Evolutionary conservation across 2,888 invertebrate genomes (phyloP), one percentile per base, ranked within the genome.

Genomic region (Pasiphila rectangulata): DNA sequence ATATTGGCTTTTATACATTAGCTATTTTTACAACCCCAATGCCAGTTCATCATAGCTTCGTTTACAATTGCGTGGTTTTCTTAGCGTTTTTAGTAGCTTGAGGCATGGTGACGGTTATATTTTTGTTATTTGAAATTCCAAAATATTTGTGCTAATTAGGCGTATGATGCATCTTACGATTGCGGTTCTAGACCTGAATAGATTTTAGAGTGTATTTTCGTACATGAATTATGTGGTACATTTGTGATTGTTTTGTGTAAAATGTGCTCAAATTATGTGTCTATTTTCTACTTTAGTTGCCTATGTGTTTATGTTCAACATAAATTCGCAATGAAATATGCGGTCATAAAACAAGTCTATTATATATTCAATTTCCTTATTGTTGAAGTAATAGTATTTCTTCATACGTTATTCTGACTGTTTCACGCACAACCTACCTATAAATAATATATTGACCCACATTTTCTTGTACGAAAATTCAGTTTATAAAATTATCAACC

Each of bases 71-170:
- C 53, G 59, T 59, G 59, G 39, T 64, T 60, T 67, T 70, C 61
- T 68, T 68, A 64, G 60, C 66, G 64, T 63, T 59, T 54, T 55
- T 79, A 80, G 77, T 56, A 64, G 85, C 84, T 87, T 85, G 81
- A 71, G 79, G 86, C 85, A 86, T 86, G 87, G 82, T 85, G 82
- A 68, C 76, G 81, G 81, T 72, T 65, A 57, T 54, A 52, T 53
- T 54, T 42, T 44, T 34, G 19, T 49, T 47, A 37, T 35, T 9
- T 42, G 44, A 42, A 17, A 43, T 38, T 12, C n/a, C 45, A 47
- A 32, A n/a, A n/a, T n/a, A 45, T 50, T 57, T 59, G 64, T 57
- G 55, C 57, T 58, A 54, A 51, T n/a, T 59, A 67, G 48, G 55
- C 54, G 50, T 59, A 58, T 39, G 67, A 56, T 73, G 75, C 67